Percentiles rank a stretch among this genome's conserved stretches.
These are phyloP conservation scores for Cepaea nemoralis DNA, from an alignment of 1,140 invertebrate genomes.

Conservation along the genomic window DNA sequence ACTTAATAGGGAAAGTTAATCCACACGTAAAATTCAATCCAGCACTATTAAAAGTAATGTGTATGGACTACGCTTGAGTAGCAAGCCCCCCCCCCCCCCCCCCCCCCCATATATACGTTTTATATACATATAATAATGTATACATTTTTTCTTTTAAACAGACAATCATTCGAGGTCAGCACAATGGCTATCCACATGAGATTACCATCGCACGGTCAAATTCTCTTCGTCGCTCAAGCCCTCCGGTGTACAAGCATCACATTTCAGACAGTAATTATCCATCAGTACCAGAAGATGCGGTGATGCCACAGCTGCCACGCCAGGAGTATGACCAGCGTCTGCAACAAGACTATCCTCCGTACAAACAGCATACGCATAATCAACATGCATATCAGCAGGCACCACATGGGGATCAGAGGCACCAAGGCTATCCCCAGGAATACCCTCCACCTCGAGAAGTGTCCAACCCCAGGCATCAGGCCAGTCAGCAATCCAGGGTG, in stretches of 20 bases:
- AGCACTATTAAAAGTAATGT: too few species aligned
- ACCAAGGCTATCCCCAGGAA: constrained; percentile 43
- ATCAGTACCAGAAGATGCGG: constrained; percentile 57
- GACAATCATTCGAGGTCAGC: constrained; percentile 85
- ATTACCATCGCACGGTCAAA: constrained; percentile 89
- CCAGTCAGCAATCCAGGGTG: constrained; percentile 2
- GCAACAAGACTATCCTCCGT: background rate
- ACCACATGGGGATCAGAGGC: constrained; percentile 4
- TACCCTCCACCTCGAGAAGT: constrained; percentile 68
- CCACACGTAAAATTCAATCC: too few species aligned
- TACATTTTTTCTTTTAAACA: constrained; percentile 57
- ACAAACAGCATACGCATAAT: background rate
- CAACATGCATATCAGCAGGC: background rate
- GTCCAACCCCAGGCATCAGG: too few species aligned
- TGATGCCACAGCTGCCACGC: constrained; percentile 46
- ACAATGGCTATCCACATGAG: constrained; percentile 60
- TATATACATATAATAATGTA: background rate
- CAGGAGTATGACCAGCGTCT: constrained; percentile 25
- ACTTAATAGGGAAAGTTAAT: too few species aligned
- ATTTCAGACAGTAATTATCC: constrained; percentile 74
- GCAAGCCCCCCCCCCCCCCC: too few species aligned
- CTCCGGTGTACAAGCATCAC: constrained; percentile 82
- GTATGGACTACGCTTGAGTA: too few species aligned
- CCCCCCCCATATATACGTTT: too few species aligned
- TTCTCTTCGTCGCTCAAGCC: constrained; percentile 90